phyloP scores from a whole-genome alignment of 1,140 invertebrate species.

The Triops longicaudatus region DNA sequence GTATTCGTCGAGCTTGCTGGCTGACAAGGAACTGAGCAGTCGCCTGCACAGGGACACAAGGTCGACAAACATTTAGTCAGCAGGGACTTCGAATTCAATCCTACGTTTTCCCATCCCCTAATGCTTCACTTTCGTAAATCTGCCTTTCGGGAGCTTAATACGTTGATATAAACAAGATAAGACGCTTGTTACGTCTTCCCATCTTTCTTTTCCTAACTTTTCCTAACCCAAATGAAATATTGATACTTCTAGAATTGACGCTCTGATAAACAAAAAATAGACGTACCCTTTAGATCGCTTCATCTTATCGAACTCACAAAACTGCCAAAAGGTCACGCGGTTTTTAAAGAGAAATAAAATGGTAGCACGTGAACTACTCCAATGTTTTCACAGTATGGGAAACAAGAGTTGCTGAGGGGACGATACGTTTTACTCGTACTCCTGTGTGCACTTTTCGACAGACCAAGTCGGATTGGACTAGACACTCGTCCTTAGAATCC shows the following conservation, averaged over 20 bases:
- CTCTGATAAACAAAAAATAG: neutral
- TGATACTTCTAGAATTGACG: neutral
- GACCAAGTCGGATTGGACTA: too few species aligned
- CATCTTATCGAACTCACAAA: neutral
- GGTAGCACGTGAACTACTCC: too few species aligned
- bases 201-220: too few species aligned
- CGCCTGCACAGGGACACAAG: neutral
- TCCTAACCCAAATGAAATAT: too few species aligned
- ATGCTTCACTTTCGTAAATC: neutral
- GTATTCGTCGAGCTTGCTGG: conserved; percentile 10
- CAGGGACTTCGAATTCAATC: neutral
- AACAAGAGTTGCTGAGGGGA: too few species aligned
- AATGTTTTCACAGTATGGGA: too few species aligned
- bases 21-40: conserved; percentile 10
- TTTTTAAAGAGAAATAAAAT: too few species aligned
- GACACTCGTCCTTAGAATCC: too few species aligned
- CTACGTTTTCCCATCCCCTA: neutral
- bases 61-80: conserved; percentile 15
- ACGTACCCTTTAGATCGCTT: neutral
- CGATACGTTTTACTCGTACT: too few species aligned
- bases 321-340: too few species aligned
- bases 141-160: neutral
- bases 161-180: neutral
- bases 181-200: too few species aligned
- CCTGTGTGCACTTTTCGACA: too few species aligned